These are phyloP conservation scores for Laupala kohalensis DNA, from an alignment of 1,140 invertebrate genomes.

Conservation along the genomic window DNA sequence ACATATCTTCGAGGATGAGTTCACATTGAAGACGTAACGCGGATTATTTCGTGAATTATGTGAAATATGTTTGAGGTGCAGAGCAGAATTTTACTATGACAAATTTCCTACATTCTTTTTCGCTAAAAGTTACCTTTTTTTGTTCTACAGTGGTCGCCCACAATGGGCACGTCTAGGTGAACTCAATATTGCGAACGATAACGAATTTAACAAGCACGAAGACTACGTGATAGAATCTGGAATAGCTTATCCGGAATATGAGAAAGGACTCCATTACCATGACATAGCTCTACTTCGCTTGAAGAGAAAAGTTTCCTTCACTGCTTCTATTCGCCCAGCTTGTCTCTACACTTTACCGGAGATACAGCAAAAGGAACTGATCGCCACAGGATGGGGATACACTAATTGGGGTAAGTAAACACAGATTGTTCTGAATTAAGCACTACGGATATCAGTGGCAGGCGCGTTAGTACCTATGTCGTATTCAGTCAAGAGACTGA, in stretches of 20 bases:
- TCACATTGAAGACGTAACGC: too few relatives aligned
- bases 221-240: slow-evolving; percentile 23
- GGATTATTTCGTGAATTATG: too few relatives aligned
- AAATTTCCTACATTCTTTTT: too few relatives aligned
- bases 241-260: slow-evolving; percentile 31
- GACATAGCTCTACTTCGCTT: slow-evolving; percentile 43
- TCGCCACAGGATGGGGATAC: slow-evolving; percentile 13
- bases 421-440: too few relatives aligned
- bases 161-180: slow-evolving; percentile 27
- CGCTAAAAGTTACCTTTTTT: too few relatives aligned
- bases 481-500: too few relatives aligned
- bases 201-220: slow-evolving; percentile 19
- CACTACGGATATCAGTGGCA: too few relatives aligned
- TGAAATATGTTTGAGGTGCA: too few relatives aligned
- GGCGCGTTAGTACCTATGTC: too few relatives aligned
- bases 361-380: slow-evolving; percentile 19
- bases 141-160: slow-evolving; percentile 26
- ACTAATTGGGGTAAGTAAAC: slow-evolving; percentile 7
- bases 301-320: slow-evolving; percentile 23
- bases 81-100: too few relatives aligned
- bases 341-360: slow-evolving; percentile 29
- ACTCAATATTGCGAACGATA: slow-evolving; percentile 19
- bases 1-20: too few relatives aligned
- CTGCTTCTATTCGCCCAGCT: slow-evolving; percentile 28
- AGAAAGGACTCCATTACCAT: slow-evolving; percentile 32